A percentile compares a stretch with the other conserved stretches of the same genome.
Conservation (phyloP, 2,888 invertebrate genomes). For the Iphiclides podalirius region DNA sequence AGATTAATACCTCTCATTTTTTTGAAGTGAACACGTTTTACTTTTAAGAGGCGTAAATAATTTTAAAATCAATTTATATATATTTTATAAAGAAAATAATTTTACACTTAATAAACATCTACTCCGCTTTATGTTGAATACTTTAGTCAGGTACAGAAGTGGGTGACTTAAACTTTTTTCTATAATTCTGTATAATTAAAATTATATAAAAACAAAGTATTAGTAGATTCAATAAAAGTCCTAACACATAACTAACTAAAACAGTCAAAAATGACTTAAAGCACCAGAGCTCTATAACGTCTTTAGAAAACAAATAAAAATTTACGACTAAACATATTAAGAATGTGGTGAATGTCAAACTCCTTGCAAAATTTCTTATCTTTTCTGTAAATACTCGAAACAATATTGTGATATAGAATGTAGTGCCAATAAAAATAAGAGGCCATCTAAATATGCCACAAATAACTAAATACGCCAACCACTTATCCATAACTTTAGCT, state of each 20-base stretch:
- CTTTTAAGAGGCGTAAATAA: slow-evolving; percentile 7
- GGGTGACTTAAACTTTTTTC: slow-evolving; percentile 41
- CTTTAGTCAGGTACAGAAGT: slow-evolving; percentile 37
- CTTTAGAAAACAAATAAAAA: slow-evolving; percentile 59
- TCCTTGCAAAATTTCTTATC: slow-evolving; percentile 58
- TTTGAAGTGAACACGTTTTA: slow-evolving; percentile 29
- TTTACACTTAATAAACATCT: slow-evolving; percentile 4
- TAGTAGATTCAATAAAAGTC: slow-evolving; percentile 55
- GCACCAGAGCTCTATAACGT: slow-evolving; percentile 58
- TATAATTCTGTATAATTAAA: slow-evolving; percentile 51
- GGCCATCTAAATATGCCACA: slow-evolving; percentile 64
- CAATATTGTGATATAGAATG: slow-evolving; percentile 52
- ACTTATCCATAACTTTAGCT: slow-evolving; percentile 35
- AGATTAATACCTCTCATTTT: slow-evolving; percentile 34
- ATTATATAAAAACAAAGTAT: slow-evolving; percentile 54
- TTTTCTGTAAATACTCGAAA: slow-evolving; percentile 55
- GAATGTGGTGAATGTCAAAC: slow-evolving; percentile 61
- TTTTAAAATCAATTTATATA: neutral
- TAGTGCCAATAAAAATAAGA: slow-evolving; percentile 55
- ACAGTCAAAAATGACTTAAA: slow-evolving; percentile 41
- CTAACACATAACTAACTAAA: slow-evolving; percentile 50
- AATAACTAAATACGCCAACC: slow-evolving; percentile 50
- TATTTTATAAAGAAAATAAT: neutral
- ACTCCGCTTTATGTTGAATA: slow-evolving; percentile 23
- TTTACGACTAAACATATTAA: slow-evolving; percentile 61